These are phyloP conservation scores for Limnephilus auricula DNA, from an alignment of 2,888 invertebrate species.

Conservation along the genomic window DNA sequence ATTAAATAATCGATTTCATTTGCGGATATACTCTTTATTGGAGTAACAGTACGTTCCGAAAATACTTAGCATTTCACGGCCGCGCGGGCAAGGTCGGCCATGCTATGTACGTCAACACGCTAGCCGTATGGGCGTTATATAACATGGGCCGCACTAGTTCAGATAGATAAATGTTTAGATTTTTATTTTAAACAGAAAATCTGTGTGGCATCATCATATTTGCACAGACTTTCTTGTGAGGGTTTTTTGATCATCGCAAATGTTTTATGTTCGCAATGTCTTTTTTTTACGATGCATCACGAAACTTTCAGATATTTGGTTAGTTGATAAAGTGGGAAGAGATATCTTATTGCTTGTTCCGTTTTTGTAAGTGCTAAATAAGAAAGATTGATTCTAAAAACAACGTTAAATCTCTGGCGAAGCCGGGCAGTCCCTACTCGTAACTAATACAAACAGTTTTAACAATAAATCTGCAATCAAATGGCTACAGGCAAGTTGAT, in stretches of 20 bases:
- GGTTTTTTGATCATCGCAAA: not conserved
- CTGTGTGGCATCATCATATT: no score
- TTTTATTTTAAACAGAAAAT: no score
- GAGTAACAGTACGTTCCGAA: not conserved
- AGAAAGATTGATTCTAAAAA: not conserved
- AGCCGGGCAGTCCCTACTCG: not conserved
- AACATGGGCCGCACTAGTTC: conserved; percentile 6
- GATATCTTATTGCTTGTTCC: not conserved
- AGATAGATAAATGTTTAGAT: no score
- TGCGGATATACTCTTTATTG: not conserved
- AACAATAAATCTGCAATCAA: not conserved
- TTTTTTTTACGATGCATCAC: not conserved
- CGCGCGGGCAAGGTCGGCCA: conserved; percentile 3
- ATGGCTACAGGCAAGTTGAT: not conserved
- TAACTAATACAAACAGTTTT: no score
- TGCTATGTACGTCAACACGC: conserved; percentile 19
- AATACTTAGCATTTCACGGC: conserved; percentile 27
- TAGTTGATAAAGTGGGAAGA: not conserved
- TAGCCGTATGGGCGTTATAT: conserved; percentile 7
- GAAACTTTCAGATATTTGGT: not conserved
- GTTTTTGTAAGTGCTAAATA: not conserved
- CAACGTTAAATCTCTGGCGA: not conserved
- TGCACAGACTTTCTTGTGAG: not conserved
- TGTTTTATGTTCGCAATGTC: not conserved
- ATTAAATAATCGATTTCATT: not conserved